Evolutionary conservation across 2,888 invertebrate genomes (phyloP), one percentile per base, ranked within the genome.

Genomic region (Catotricha subobsoleta): DNA sequence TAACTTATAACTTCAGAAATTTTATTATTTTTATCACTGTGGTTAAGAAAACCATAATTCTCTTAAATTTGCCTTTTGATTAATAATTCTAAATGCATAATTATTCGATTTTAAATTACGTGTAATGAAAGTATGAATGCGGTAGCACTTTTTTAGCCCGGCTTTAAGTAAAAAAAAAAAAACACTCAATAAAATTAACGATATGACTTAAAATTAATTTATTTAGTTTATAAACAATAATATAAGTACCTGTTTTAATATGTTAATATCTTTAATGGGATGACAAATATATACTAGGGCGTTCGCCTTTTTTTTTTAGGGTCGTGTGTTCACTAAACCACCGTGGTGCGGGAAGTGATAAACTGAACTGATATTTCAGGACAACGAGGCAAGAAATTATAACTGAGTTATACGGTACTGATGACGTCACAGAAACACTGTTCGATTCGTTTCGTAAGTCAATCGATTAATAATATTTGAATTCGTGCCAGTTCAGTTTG

Each of bases 321-420:
- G 15, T 31, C 21, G 27, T 23, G 59, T 61, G 58, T 52, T 59
- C 57, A 59, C 57, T 58, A 50, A 48, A 56, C 59, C 56, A 60
- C 56, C 54, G 55, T 50, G 53, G 53, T 52, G 54, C 59, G 59
- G 54, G 50, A 60, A 60, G 60, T 60, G 58, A 50, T 15, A 13
- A 29, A 16, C n/a, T 16, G 38, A 39, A 39, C 36, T 36, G 36
- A 16, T 36, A 36, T 36, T 36, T 36, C 23, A 36, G 36, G 23
- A 23, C 23, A 36, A 20, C 25, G 36, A 23, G 21, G 36, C 36
- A 36, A 23, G 36, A 36, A 36, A 15, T 36, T 36, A 23, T 36
- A 23, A 36, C 36, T 36, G n/a, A n/a, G n/a, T n/a, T n/a, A n/a
- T n/a, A n/a, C n/a, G n/a, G n/a, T n/a, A n/a, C n/a, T n/a, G n/a